These are phyloP conservation scores for Lepidurus packardi DNA, from an alignment of 1,140 invertebrate genomes.

Conservation along the genomic window DNA sequence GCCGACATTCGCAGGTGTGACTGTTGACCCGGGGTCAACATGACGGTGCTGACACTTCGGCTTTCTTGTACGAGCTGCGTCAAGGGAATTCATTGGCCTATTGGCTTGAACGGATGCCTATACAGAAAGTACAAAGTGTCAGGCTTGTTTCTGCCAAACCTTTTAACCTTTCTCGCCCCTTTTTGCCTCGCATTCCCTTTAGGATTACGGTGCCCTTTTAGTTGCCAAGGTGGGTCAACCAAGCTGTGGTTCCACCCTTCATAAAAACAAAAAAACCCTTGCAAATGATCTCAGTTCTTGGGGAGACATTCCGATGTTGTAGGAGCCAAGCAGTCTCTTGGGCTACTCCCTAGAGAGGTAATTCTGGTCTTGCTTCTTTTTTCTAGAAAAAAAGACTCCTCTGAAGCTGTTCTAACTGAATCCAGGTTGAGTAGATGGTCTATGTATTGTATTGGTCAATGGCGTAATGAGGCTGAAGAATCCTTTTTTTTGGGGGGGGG, in stretches of 20 bases:
- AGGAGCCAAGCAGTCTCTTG: constrained; percentile 13
- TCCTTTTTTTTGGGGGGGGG: no score
- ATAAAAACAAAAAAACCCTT: neutral
- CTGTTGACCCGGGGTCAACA: neutral
- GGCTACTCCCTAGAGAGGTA: neutral
- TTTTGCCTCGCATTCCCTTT: constrained; percentile 4
- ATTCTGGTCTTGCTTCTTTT: neutral
- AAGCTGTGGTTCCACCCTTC: neutral
- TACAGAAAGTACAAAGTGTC: neutral
- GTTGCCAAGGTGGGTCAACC: constrained; percentile 3
- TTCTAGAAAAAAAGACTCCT: neutral
- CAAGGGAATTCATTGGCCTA: constrained; percentile 14
- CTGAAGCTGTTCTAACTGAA: neutral
- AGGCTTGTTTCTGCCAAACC: constrained; percentile 8
- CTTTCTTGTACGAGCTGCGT: neutral
- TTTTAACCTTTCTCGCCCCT: constrained; percentile 15
- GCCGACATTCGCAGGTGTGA: constrained; percentile 12
- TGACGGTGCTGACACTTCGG: constrained; percentile 20
- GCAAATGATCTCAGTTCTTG: neutral
- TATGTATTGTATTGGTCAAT: no score
- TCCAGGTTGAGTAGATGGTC: neutral
- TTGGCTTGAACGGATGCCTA: constrained; percentile 13
- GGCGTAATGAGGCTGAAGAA: no score
- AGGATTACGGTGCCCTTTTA: constrained; percentile 21
- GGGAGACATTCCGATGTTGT: neutral